These are phyloP conservation scores for Enteromius fasciolatus DNA, from an alignment of 2,797 vertebrate genomes.

Conservation along the genomic window DNA sequence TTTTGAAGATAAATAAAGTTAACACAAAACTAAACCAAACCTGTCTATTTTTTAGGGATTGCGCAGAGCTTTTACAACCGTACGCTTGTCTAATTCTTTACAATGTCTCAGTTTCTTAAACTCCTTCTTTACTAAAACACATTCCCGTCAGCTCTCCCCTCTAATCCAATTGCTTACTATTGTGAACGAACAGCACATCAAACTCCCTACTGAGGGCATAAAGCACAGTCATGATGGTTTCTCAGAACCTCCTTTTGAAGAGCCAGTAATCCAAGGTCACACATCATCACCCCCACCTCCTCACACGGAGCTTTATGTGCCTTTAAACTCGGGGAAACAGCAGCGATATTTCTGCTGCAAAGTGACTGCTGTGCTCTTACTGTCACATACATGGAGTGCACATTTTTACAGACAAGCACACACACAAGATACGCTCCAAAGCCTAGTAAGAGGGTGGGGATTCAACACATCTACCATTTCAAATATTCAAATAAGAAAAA, in stretches of 20 bases:
- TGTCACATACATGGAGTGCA: slow-evolving; percentile 2
- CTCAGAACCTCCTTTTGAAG: slow-evolving; percentile 42
- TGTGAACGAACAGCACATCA: slow-evolving; percentile 23
- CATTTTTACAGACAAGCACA: slow-evolving; percentile 10
- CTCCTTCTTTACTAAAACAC: slow-evolving; percentile 20
- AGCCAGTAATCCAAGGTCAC: slow-evolving; percentile 52
- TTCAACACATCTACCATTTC: background rate
- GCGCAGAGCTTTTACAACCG: background rate
- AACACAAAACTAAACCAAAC: background rate
- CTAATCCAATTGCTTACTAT: slow-evolving; percentile 36
- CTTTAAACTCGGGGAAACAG: slow-evolving; percentile 36
- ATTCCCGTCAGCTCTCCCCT: slow-evolving; percentile 7
- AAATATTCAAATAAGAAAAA: background rate
- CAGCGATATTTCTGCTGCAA: slow-evolving; percentile 34
- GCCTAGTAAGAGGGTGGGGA: background rate
- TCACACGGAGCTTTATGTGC: slow-evolving; percentile 43
- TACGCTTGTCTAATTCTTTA: slow-evolving; percentile 12
- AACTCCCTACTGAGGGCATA: slow-evolving; percentile 45
- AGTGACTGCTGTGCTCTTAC: background rate
- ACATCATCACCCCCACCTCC: slow-evolving; percentile 44
- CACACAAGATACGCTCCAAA: background rate
- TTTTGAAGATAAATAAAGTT: background rate
- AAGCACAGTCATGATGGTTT: slow-evolving; percentile 42
- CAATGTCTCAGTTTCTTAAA: slow-evolving; percentile 24
- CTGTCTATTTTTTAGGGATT: background rate